Base-by-base conservation (phyloP, 37 sponge, comb jelly and placozoan genomes). In the Haliclona indistincta region DNA sequence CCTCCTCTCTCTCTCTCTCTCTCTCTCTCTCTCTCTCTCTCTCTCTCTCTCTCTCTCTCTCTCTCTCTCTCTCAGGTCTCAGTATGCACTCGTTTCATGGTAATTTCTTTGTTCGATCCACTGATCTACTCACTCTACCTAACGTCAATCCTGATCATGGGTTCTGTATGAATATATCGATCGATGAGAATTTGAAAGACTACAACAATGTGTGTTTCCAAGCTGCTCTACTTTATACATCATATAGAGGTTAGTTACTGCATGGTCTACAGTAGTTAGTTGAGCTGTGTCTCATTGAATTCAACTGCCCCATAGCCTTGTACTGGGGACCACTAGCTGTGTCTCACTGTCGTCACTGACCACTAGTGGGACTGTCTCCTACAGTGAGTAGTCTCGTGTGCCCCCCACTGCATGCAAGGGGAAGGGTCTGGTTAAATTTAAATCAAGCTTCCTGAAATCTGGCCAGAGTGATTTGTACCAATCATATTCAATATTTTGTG, bases 21-120 rank as follows among this genome's bases (percentile, higher is more conserved):
- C 7, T 36, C 20, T 29, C 36, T 35, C 66, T 35, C 37, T 6
- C 35, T 7, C 15, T 29, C 36, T 17, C 25, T 41, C n/a, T 42
- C 70, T 68, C 8, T 62, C 10, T 19, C 10, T 73, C 51, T 47
- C 10, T 47, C 15, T 15, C 10, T 47, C 15, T 47, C 51, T 47
- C 15, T 23, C 28, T 62, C 45, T 71, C 55, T 34, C 63, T 13
- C 28, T 20, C 68, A 86, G 97, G 97, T 70, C 51, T 98, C 0
- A 82, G 86, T 26, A 77, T 98, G 6, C 96, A 98, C 62, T 83
- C 99, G 22, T 98, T 98, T 73, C 87, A 89, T 74, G 99, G 99
- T 4, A 94, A 98, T 84, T 98, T 89, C 74, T 98, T 98, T 77
- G 93, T 95, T 8, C 93, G 99, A 1, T 91, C 96, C 0, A 88